Conservation (phyloP, 2,113 vertebrate genomes). For the Cyprinodon brontotheroides region DNA sequence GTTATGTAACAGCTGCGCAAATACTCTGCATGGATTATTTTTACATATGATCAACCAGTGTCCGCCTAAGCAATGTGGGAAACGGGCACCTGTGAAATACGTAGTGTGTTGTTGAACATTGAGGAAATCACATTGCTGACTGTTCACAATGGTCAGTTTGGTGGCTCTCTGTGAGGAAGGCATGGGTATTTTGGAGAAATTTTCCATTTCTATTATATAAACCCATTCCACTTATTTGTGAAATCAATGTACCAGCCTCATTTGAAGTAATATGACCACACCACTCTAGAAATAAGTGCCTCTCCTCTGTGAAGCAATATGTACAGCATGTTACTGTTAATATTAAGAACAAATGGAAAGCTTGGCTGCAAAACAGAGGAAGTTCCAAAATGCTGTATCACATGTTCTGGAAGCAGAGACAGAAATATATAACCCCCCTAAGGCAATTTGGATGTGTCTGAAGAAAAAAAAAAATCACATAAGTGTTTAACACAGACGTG, state of each 20-base stretch:
- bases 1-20: slow-evolving; percentile 48
- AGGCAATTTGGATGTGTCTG: not conserved
- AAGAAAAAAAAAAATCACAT: not conserved
- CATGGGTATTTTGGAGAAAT: slow-evolving; percentile 34
- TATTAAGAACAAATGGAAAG: not conserved
- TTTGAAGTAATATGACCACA: slow-evolving; percentile 23
- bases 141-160: not conserved
- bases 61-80: slow-evolving; percentile 43
- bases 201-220: slow-evolving; percentile 42
- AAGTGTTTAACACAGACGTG: too few relatives aligned
- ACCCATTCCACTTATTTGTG: not conserved
- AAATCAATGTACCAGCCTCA: not conserved
- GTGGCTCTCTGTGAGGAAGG: not conserved
- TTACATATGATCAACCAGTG: slow-evolving; percentile 3
- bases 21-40: slow-evolving; percentile 4
- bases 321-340: not conserved
- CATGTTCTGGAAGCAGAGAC: not conserved
- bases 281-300: slow-evolving; percentile 12
- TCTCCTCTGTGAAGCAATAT: slow-evolving; percentile 63
- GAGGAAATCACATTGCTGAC: not conserved
- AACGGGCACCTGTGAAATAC: slow-evolving; percentile 53
- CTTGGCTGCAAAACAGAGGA: slow-evolving; percentile 41
- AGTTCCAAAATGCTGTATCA: slow-evolving; percentile 40
- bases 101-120: not conserved
- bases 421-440: not conserved